phyloP scores from a whole-genome alignment of 2,113 vertebrate species.

The Trogon melanurus region DNA sequence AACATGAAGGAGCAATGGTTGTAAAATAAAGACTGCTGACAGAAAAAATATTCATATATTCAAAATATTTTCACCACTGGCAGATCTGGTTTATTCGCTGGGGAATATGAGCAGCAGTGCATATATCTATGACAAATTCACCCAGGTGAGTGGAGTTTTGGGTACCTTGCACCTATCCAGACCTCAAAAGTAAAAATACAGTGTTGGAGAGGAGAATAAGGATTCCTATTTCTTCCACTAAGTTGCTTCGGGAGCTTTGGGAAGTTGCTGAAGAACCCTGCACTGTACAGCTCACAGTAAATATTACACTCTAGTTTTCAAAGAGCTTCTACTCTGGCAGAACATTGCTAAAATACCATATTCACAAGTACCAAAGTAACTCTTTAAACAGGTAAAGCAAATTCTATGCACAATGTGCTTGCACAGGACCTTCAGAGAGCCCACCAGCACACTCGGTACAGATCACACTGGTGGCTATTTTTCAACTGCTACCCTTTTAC shows the following conservation, averaged over 20 bases:
- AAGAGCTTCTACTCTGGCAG: background rate
- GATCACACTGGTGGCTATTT: background rate
- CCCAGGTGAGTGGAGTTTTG: background rate
- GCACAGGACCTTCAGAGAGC: background rate
- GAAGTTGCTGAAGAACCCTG: background rate
- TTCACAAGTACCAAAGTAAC: background rate
- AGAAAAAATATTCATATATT: background rate
- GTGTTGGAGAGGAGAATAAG: background rate
- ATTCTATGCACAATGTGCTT: background rate
- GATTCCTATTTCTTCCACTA: background rate
- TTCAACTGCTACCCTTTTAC: background rate
- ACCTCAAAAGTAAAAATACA: background rate
- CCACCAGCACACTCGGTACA: background rate
- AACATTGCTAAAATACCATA: background rate
- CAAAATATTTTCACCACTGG: background rate
- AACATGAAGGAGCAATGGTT: background rate
- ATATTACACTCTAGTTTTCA: background rate
- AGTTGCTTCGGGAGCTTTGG: background rate
- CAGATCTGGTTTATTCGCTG: background rate
- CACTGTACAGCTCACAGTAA: background rate
- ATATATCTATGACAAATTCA: background rate
- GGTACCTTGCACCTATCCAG: background rate
- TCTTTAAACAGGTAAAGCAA: background rate
- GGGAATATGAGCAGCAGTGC: background rate
- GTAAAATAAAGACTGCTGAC: background rate